phyloP scores from a whole-genome alignment of 2,797 vertebrate genomes.

The Harpagifer antarcticus region DNA sequence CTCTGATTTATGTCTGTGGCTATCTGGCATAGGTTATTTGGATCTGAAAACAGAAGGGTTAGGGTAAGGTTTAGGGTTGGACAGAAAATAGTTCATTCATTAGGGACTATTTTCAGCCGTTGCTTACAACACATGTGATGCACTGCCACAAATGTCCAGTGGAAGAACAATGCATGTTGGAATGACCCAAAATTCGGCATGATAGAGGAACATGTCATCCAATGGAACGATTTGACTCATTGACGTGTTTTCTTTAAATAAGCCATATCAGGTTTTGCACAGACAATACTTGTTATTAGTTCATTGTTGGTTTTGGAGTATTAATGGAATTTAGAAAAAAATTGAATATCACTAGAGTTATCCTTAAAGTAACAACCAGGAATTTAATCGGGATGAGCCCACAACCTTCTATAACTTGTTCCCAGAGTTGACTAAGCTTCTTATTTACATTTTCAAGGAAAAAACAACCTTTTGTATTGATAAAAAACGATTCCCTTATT shows the following conservation, averaged over 20 bases:
- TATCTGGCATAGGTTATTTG: neutral
- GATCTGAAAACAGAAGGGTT: too few species aligned
- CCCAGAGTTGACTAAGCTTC: neutral
- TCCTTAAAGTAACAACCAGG: slow-evolving; percentile 11
- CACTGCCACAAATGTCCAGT: neutral
- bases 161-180: neutral
- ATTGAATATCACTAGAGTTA: neutral
- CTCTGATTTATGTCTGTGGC: neutral
- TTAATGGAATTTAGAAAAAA: neutral
- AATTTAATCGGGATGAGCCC: slow-evolving; percentile 18
- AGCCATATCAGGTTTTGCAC: neutral
- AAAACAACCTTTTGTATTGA: neutral
- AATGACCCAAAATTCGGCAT: neutral
- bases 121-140: neutral
- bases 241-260: neutral
- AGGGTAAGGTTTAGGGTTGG: too few species aligned
- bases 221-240: neutral
- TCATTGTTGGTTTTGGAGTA: neutral
- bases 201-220: neutral
- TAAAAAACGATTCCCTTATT: neutral
- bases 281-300: neutral
- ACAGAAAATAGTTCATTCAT: neutral
- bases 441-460: neutral
- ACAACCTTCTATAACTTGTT: neutral
- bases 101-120: neutral